phyloP scores from a whole-genome alignment of 2,113 vertebrate species.

The Melanostigma gelatinosum region DNA sequence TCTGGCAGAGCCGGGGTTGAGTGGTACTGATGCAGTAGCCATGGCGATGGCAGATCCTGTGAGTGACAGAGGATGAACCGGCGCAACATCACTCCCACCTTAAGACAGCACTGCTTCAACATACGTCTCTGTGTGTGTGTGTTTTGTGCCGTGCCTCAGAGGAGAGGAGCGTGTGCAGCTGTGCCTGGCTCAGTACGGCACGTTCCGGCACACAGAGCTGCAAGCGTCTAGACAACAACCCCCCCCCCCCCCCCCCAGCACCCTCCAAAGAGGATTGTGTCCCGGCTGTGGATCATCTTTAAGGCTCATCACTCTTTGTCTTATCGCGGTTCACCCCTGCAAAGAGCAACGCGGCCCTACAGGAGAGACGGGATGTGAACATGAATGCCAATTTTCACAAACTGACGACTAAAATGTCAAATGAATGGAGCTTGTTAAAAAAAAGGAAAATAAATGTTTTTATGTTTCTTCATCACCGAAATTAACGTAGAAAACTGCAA shows the following conservation, averaged over 20 bases:
- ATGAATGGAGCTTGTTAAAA: too few relatives aligned
- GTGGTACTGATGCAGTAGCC: slow-evolving; percentile 30
- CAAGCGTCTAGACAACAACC: slow-evolving; percentile 41
- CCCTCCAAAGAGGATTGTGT: slow-evolving; percentile 56
- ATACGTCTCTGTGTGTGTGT: not conserved
- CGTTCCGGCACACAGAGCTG: slow-evolving; percentile 35
- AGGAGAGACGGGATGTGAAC: too few relatives aligned
- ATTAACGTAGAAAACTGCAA: not conserved
- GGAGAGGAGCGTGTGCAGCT: slow-evolving; percentile 19
- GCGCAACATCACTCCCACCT: not conserved
- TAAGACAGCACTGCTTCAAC: not conserved
- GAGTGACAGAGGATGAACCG: slow-evolving; percentile 25
- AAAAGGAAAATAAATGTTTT: too few relatives aligned
- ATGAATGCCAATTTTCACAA: too few relatives aligned
- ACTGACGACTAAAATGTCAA: too few relatives aligned
- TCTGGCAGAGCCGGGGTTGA: slow-evolving; percentile 23
- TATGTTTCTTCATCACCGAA: not conserved
- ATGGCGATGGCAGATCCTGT: not conserved
- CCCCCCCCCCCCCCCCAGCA: slow-evolving; percentile 20
- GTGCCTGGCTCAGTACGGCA: slow-evolving; percentile 39
- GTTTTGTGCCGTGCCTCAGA: not conserved
- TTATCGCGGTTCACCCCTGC: not conserved
- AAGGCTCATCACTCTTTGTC: slow-evolving; percentile 51
- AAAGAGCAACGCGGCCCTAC: not conserved
- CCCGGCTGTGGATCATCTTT: slow-evolving; percentile 48